These are phyloP conservation scores for Onychorhynchus coronatus DNA, from an alignment of 2,113 vertebrate genomes.

Conservation along the genomic window DNA sequence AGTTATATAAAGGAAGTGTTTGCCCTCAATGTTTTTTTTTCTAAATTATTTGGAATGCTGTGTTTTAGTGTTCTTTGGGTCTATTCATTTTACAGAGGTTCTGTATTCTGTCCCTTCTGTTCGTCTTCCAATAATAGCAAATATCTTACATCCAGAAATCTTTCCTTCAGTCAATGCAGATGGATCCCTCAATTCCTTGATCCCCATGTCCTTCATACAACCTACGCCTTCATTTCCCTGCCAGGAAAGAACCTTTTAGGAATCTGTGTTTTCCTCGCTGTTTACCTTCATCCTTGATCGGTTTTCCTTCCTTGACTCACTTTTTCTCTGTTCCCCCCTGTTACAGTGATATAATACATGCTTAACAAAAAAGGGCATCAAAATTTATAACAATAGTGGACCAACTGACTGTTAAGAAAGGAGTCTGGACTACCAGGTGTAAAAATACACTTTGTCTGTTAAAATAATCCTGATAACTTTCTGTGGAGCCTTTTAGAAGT, in stretches of 20 bases:
- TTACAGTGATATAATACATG: background rate
- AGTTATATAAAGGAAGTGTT: conserved; percentile 56
- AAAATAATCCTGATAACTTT: background rate
- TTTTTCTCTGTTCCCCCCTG: background rate
- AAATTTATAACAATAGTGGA: background rate
- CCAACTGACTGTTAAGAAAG: background rate
- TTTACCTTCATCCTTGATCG: background rate
- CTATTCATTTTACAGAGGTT: conserved; percentile 24
- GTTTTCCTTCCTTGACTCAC: background rate
- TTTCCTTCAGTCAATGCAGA: background rate
- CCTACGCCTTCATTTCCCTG: background rate
- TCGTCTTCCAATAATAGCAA: background rate
- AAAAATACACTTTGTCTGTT: background rate
- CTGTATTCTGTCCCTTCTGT: background rate
- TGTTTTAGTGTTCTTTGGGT: conserved; percentile 37
- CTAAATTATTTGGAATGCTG: conserved; percentile 25
- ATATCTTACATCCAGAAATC: background rate
- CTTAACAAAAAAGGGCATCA: background rate
- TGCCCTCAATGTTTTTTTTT: conserved; percentile 19
- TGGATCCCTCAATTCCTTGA: background rate
- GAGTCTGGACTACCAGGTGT: background rate
- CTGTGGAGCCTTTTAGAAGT: background rate
- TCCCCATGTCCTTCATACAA: background rate
- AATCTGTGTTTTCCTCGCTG: background rate
- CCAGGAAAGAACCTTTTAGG: background rate